Conservation (phyloP, 2,113 vertebrate genomes). For the Myrmecophaga tridactyla region DNA sequence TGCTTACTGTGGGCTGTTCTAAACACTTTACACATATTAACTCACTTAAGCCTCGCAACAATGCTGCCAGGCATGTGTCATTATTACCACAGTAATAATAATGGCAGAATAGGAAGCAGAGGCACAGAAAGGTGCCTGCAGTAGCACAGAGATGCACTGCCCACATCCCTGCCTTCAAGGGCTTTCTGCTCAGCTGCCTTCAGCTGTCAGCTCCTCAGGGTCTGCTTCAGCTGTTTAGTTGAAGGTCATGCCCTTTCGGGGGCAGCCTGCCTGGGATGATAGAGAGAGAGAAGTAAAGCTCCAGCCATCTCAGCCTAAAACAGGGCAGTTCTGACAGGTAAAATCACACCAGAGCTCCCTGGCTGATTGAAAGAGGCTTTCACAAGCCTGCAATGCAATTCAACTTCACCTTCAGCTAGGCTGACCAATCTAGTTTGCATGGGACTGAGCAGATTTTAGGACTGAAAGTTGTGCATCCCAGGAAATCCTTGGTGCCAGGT, state of each 20-base stretch:
- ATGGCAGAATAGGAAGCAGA: slow-evolving; percentile 2
- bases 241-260: neutral
- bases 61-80: neutral
- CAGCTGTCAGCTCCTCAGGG: neutral
- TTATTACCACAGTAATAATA: neutral
- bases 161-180: neutral
- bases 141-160: neutral
- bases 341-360: neutral
- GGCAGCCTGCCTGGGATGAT: neutral
- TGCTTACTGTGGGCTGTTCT: neutral
- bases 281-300: neutral
- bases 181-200: neutral
- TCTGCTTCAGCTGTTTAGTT: neutral
- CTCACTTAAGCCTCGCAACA: neutral
- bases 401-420: neutral
- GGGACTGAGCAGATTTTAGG: neutral
- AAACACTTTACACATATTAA: neutral
- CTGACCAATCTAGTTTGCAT: neutral
- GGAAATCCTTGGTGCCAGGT: neutral
- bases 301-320: neutral
- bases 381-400: neutral
- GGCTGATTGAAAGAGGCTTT: neutral
- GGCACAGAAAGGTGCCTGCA: neutral
- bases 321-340: neutral
- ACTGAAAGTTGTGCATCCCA: neutral